A percentile compares a stretch with the other conserved stretches of the same genome.
Evolutionary conservation across 2,888 invertebrate species (phyloP).

Genomic region (Oasisia sp.): DNA sequence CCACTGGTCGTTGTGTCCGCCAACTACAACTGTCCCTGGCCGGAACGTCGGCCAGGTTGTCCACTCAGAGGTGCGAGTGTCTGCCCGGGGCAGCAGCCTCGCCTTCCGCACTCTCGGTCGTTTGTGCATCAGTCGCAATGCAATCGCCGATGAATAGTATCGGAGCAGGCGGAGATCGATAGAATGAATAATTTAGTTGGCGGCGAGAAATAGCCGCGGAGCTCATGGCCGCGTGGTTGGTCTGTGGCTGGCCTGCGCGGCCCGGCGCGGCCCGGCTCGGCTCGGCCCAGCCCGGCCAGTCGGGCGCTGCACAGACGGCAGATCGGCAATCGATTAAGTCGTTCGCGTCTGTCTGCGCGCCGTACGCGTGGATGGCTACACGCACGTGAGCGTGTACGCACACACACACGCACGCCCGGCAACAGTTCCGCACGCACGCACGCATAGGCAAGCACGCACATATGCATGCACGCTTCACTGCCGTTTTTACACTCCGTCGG

Average conservation of each 20-base stretch:
- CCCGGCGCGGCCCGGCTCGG: too few relatives aligned
- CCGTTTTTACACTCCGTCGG: too few relatives aligned
- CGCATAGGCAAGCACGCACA: neutral
- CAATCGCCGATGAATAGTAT: neutral
- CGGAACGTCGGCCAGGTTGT: neutral
- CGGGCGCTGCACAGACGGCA: neutral
- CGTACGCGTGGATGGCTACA: neutral
- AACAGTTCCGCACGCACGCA: neutral
- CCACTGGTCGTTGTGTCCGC: neutral
- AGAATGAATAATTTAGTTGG: conserved; percentile 17
- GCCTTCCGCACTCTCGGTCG: neutral
- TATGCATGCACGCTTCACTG: too few relatives aligned
- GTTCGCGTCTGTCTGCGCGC: neutral
- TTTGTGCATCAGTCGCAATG: neutral
- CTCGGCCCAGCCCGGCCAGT: neutral
- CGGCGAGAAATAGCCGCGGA: neutral
- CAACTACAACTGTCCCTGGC: neutral
- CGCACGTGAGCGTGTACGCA: neutral
- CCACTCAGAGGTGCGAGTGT: neutral
- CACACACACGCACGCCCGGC: neutral
- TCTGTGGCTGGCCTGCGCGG: neutral
- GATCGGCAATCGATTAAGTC: neutral
- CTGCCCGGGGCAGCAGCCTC: neutral
- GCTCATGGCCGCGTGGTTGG: neutral
- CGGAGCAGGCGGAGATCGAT: neutral